A percentile compares a stretch with the other conserved stretches of the same genome.
phyloP scores from a whole-genome alignment of 2,888 invertebrate species.

The Drosophila crucigera region DNA sequence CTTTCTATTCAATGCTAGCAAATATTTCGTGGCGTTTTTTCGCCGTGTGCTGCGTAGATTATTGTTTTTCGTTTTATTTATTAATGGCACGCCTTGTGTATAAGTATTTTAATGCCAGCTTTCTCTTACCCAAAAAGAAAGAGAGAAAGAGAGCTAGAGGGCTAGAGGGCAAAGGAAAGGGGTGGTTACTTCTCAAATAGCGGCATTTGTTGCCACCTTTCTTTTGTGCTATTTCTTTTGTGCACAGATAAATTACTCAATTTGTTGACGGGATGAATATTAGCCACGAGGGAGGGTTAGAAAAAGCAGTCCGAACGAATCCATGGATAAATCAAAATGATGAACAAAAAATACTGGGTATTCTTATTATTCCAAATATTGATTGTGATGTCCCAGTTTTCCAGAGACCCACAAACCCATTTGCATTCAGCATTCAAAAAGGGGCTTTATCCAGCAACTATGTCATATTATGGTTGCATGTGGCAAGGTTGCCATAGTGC shows the following conservation, averaged over 20 bases:
- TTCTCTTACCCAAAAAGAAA: conserved; percentile 13
- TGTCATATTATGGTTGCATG: conserved; percentile 12
- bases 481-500: conserved; percentile 16
- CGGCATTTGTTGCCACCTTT: conserved; percentile 49
- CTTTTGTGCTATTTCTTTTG: conserved; percentile 28
- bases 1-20: conserved; percentile 46
- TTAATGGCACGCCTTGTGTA: conserved; percentile 65
- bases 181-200: conserved; percentile 42
- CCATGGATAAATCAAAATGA: conserved; percentile 5
- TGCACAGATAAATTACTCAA: conserved; percentile 55
- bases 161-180: conserved; percentile 31
- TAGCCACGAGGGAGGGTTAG: not conserved
- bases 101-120: conserved; percentile 51
- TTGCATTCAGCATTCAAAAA: conserved; percentile 28
- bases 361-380: not conserved
- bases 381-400: conserved; percentile 15
- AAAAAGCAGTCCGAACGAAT: not conserved
- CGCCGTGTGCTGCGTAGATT: conserved; percentile 46
- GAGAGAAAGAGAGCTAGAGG: not conserved
- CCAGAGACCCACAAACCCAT: conserved; percentile 43
- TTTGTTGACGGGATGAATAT: conserved; percentile 15
- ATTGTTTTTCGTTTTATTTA: conserved; percentile 53
- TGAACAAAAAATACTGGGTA: not conserved
- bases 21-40: conserved; percentile 35
- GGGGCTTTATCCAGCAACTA: conserved; percentile 27